phyloP scores from a whole-genome alignment of 2,888 invertebrate species.

The Andrena hattorfiana region DNA sequence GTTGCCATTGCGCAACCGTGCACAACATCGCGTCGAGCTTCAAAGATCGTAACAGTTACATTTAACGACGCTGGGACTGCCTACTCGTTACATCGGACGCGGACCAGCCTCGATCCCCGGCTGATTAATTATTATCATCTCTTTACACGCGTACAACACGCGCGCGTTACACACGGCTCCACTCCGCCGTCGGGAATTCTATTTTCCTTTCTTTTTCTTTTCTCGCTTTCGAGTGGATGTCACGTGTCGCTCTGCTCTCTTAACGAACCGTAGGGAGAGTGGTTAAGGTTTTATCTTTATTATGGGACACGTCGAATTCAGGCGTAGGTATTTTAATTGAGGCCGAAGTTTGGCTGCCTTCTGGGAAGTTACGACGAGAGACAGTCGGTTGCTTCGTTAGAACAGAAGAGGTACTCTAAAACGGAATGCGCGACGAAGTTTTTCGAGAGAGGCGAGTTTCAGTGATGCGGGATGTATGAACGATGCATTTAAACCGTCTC shows the following conservation, averaged over 20 bases:
- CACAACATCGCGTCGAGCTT: conserved; percentile 29
- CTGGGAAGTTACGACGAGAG: conserved; percentile 18
- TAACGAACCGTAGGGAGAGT: conserved; percentile 38
- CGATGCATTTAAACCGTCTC: no score
- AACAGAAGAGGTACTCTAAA: background rate
- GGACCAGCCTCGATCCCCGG: conserved; percentile 12
- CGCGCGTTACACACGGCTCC: background rate
- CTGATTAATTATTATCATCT: conserved; percentile 53
- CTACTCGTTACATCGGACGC: conserved; percentile 56
- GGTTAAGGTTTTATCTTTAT: conserved; percentile 12
- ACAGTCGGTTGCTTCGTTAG: conserved; percentile 6
- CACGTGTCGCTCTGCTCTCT: conserved; percentile 15
- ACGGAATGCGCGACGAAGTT: no score
- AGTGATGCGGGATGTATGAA: no score
- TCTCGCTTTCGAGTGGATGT: conserved; percentile 8
- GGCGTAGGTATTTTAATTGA: conserved; percentile 45
- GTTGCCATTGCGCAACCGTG: conserved; percentile 41
- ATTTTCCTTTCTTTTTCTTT: background rate
- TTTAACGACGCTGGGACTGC: conserved; percentile 58
- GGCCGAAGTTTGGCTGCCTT: conserved; percentile 12
- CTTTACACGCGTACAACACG: conserved; percentile 35
- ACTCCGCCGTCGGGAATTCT: conserved; percentile 9
- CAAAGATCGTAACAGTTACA: conserved; percentile 72
- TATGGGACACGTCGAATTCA: conserved; percentile 3
- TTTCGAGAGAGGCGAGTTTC: no score